Percentiles rank a stretch among this genome's conserved stretches.
Conservation (phyloP, 1,140 invertebrate genomes). For the Bombus huntii region DNA sequence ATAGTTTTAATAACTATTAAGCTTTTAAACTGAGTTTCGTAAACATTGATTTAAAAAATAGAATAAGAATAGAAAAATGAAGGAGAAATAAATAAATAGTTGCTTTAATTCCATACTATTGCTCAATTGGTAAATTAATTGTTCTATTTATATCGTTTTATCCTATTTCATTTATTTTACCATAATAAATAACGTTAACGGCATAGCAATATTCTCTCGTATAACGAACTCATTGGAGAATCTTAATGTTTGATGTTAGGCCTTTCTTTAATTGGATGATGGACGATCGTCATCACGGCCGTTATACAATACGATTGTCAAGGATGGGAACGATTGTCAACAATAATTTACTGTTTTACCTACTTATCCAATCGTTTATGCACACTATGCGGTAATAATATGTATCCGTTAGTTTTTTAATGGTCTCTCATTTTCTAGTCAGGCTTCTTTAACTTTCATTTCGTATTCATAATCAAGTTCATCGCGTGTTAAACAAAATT, state of each 20-base stretch:
- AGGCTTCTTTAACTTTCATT: background rate
- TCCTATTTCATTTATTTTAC: background rate
- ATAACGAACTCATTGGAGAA: too few species aligned
- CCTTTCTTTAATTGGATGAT: conserved; percentile 6
- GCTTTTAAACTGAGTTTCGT: too few species aligned
- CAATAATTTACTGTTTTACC: background rate
- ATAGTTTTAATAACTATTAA: too few species aligned
- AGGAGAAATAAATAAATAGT: background rate
- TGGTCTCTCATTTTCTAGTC: background rate
- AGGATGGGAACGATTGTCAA: conserved; percentile 9
- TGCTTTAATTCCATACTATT: background rate
- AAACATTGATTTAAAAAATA: background rate
- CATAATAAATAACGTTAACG: too few species aligned
- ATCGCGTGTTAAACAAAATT: background rate
- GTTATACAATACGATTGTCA: conserved; percentile 9
- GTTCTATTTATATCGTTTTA: background rate
- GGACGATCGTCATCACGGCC: conserved; percentile 13
- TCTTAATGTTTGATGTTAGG: background rate
- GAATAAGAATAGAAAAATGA: background rate
- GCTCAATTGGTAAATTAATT: background rate
- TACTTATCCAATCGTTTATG: background rate
- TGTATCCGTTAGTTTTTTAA: conserved; percentile 24
- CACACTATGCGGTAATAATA: background rate
- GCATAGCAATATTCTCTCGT: too few species aligned
- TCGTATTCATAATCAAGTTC: background rate